A percentile compares a stretch with the other conserved stretches of the same genome.
Conservation (phyloP, 2,113 vertebrate species). For the rat (Rattus norvegicus) region GRCr8 NC_086023.1:115851501-115852000, state of each 20-base stretch:
- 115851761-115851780: constrained; percentile 73
- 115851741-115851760: constrained; percentile 64
- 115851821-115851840: neutral
- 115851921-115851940: neutral
- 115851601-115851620: constrained; percentile 84
- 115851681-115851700: constrained; percentile 81
- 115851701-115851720: constrained; percentile 84
- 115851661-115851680: constrained; percentile 84
- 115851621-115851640: constrained; percentile 87
- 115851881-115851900: constrained; percentile 51
- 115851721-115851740: constrained; percentile 70
- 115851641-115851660: constrained; percentile 85
- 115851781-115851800: constrained; percentile 74
- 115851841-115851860: constrained; percentile 72
- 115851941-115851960: neutral
- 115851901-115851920: neutral
- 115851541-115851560: constrained; percentile 60
- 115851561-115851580: constrained; percentile 80
- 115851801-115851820: constrained; percentile 77
- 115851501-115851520: neutral
- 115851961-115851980: neutral
- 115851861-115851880: constrained; percentile 71
- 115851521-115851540: constrained; percentile 62
- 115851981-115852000: neutral
- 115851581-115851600: constrained; percentile 81